A percentile compares a stretch with the other conserved stretches of the same genome.
Evolutionary conservation across 2,888 invertebrate genomes (phyloP).

Genomic region (Drosophila mulleri): DNA sequence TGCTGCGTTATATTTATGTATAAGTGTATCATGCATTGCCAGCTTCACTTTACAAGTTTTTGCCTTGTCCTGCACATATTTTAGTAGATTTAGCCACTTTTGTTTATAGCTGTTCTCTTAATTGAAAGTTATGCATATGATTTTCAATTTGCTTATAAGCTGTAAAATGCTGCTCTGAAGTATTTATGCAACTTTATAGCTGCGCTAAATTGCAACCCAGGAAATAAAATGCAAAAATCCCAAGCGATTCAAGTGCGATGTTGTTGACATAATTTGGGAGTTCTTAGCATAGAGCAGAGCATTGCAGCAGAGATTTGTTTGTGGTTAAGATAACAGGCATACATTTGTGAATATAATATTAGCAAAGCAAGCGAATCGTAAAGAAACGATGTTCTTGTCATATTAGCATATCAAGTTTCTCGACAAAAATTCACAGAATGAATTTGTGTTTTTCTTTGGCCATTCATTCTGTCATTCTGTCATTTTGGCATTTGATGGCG

Average conservation of each 20-base stretch:
- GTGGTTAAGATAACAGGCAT: not conserved
- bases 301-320: not conserved
- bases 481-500: constrained; percentile 4
- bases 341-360: not conserved
- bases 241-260: constrained; percentile 20
- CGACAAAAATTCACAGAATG: constrained; percentile 7
- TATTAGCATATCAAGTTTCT: constrained; percentile 6
- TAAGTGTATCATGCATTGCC: too few species aligned
- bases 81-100: not conserved
- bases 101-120: not conserved
- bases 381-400: not conserved
- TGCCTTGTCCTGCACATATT: not conserved
- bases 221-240: constrained; percentile 16
- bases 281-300: constrained; percentile 2
- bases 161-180: not conserved
- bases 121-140: constrained; percentile 7
- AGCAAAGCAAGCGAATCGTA: not conserved
- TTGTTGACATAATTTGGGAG: constrained; percentile 16
- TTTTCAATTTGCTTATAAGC: not conserved
- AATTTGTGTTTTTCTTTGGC: constrained; percentile 1
- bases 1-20: not conserved
- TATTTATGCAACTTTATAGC: not conserved
- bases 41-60: not conserved
- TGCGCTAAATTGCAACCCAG: constrained; percentile 4
- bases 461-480: not conserved